phyloP scores from a whole-genome alignment of 2,888 invertebrate species.

The Masnerella sp. region DNA sequence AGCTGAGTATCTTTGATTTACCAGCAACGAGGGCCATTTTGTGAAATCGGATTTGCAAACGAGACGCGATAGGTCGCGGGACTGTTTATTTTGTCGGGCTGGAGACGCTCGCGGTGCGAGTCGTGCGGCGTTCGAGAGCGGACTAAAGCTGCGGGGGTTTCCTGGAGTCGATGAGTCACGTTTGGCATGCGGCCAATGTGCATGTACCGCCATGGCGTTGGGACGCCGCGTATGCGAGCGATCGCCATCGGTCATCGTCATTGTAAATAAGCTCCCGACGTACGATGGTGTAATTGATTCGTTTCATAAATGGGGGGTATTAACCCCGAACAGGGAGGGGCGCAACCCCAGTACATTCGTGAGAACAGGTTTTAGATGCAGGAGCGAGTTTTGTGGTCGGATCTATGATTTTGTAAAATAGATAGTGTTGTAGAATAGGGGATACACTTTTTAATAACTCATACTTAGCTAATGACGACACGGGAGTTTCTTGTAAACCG shows the following conservation, averaged over 20 bases:
- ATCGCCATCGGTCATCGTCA: conserved; percentile 56
- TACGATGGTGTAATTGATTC: conserved; percentile 52
- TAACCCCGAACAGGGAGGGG: conserved; percentile 23
- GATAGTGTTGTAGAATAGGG: too few species aligned
- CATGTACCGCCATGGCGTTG: conserved; percentile 51
- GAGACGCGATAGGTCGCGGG: neutral
- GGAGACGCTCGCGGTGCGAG: conserved; percentile 35
- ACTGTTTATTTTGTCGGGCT: too few species aligned
- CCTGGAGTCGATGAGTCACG: conserved; percentile 74
- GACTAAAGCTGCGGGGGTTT: conserved; percentile 71
- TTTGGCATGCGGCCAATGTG: conserved; percentile 72
- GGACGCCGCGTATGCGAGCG: conserved; percentile 47
- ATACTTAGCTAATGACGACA: too few species aligned
- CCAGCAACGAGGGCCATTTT: neutral
- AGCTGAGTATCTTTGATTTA: too few species aligned
- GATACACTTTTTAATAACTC: too few species aligned
- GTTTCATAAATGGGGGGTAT: conserved; percentile 43
- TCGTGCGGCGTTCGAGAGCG: conserved; percentile 68
- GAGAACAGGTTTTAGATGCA: too few species aligned
- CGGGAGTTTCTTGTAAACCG: too few species aligned
- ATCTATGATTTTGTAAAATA: too few species aligned
- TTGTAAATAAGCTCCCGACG: conserved; percentile 40
- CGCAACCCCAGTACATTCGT: conserved; percentile 23
- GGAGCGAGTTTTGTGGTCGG: too few species aligned
- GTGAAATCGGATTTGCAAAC: neutral